Evolutionary conservation across 2,113 vertebrate genomes (phyloP).

Genomic region (Poeciliopsis occidentalis): DNA sequence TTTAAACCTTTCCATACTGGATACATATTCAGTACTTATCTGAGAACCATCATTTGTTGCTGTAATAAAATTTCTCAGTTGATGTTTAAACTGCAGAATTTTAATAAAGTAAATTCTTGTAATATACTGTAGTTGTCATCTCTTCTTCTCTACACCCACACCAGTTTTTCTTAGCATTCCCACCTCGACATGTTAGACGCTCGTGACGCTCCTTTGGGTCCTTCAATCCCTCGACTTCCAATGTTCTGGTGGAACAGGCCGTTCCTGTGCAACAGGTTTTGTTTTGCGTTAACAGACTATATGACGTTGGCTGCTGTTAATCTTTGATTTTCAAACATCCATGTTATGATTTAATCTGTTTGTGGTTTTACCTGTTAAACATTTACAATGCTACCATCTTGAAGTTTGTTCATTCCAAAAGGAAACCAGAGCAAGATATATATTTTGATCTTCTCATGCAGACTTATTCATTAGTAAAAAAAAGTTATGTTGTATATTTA

Average conservation of each 20-base stretch:
- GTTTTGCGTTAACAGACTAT: background rate
- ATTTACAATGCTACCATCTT: too few relatives aligned
- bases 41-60: background rate
- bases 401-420: too few relatives aligned
- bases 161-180: background rate
- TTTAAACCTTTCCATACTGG: background rate
- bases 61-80: background rate
- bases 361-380: too few relatives aligned
- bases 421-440: too few relatives aligned
- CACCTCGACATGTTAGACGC: background rate
- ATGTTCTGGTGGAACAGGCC: background rate
- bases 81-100: constrained; percentile 12
- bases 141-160: background rate
- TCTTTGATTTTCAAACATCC: background rate
- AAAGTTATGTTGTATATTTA: background rate
- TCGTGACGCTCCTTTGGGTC: background rate
- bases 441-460: too few relatives aligned
- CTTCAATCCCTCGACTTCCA: background rate
- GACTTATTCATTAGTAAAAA: background rate
- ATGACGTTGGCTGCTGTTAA: background rate
- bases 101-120: constrained; percentile 53
- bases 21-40: background rate
- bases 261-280: background rate
- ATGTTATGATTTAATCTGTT: background rate
- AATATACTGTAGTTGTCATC: background rate